Percentiles rank a stretch among this genome's conserved stretches.
These are phyloP conservation scores for Pristionchus exspectatus DNA, from an alignment of 2,888 invertebrate species.

Conservation along the genomic window DNA sequence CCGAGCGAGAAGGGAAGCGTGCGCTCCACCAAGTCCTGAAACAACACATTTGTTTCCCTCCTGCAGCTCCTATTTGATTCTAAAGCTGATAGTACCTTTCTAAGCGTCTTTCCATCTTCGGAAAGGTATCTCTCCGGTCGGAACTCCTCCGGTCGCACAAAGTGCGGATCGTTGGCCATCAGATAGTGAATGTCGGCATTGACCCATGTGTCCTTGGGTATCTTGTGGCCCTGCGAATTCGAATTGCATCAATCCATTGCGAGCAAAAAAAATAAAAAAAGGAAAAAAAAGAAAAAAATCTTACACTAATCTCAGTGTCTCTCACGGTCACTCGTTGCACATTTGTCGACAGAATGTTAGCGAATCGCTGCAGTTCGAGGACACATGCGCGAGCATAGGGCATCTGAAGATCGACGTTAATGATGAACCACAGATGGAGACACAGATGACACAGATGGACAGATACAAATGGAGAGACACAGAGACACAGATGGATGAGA, in stretches of 20 bases:
- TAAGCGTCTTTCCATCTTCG: neutral
- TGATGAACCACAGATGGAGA: too few relatives aligned
- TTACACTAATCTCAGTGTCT: too few relatives aligned
- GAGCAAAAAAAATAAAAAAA: too few relatives aligned
- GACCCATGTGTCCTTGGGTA: neutral
- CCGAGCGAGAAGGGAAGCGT: constrained; percentile 18
- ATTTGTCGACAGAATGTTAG: neutral
- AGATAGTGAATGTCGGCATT: neutral
- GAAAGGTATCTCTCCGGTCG: neutral
- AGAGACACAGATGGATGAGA: too few relatives aligned
- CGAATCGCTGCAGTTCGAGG: neutral
- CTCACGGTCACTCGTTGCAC: neutral
- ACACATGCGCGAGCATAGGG: constrained; percentile 6
- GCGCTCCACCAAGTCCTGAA: neutral
- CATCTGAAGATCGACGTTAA: neutral
- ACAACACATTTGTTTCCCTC: too few relatives aligned
- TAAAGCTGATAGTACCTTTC: neutral
- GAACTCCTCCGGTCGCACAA: neutral
- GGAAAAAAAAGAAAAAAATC: too few relatives aligned
- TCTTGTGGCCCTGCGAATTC: neutral
- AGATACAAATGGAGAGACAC: too few relatives aligned
- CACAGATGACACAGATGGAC: too few relatives aligned
- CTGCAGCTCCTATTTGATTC: too few relatives aligned
- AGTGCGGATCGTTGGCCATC: neutral
- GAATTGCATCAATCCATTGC: neutral